These are phyloP conservation scores for Erannis defoliaria DNA, from an alignment of 2,888 invertebrate species.

Conservation along the genomic window DNA sequence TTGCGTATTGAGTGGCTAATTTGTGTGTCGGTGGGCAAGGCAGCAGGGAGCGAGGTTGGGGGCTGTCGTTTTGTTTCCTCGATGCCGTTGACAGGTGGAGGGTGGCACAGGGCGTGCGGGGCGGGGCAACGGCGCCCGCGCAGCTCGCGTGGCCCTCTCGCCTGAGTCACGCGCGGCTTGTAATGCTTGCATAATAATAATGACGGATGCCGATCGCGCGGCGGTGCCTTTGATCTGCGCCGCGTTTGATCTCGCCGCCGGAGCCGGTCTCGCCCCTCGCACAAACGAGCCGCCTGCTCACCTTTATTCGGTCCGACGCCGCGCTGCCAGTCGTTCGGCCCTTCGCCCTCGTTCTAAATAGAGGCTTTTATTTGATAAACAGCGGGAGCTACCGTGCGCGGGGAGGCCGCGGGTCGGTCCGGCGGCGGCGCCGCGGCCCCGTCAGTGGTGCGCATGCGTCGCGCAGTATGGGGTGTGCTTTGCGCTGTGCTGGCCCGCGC, in stretches of 20 bases:
- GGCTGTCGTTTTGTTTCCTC: conserved; percentile 58
- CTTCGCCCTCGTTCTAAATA: conserved; percentile 85
- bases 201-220: conserved; percentile 87
- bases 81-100: conserved; percentile 68
- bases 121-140: conserved; percentile 71
- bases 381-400: conserved; percentile 79
- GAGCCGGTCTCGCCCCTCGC: conserved; percentile 83
- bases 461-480: conserved; percentile 80
- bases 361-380: conserved; percentile 85
- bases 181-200: conserved; percentile 87
- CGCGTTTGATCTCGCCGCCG: conserved; percentile 84
- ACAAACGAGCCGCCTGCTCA: conserved; percentile 83
- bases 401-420: conserved; percentile 44
- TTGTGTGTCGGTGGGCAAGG: conserved; percentile 48
- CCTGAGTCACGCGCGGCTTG: conserved; percentile 86
- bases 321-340: conserved; percentile 76
- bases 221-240: conserved; percentile 85
- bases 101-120: conserved; percentile 59
- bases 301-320: conserved; percentile 85
- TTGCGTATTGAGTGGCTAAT: conserved; percentile 62
- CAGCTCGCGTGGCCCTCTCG: conserved; percentile 84
- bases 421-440: conserved; percentile 35
- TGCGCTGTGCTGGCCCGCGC: conserved; percentile 51
- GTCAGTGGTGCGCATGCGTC: conserved; percentile 67
- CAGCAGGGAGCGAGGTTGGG: conserved; percentile 39